Evolutionary conservation across 2,888 invertebrate genomes (phyloP), one percentile per base, ranked within the genome.

Genomic region (Sialis lutaria): DNA sequence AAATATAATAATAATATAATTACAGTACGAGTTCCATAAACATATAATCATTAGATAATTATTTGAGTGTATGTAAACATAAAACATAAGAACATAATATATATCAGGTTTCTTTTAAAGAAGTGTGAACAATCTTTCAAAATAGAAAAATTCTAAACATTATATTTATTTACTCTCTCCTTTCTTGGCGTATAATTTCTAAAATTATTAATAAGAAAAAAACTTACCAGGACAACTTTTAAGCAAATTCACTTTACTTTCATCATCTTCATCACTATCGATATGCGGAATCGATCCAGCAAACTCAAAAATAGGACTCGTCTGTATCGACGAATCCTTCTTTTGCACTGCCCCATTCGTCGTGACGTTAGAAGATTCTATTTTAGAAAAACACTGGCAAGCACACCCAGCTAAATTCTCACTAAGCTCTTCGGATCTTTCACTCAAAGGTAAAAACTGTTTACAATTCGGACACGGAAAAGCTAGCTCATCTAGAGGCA

Each of bases 261-360:
- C 72, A 54, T 73, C 74, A 59, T 80, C 80, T 55, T 79, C 79
- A 57, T 80, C 80, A 60, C 79, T 79, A 63, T 81, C 80, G 55
- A 80, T 80, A 62, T 80, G 80, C 50, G 80, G 80, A 64, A 80
- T 79, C 41, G 74, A 70, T 33, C 75, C 75, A 46, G 75, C 79
- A 55, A 77, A 67, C 60, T 78, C 79, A 61, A 78, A 79, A 63
- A 75, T 73, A 51, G 74, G 67, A 60, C 67, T 67, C 51, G 69
- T 67, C 55, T 69, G 67, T 49, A 68, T 68, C 37, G 65, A 63
- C 22, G 63, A 60, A 55, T 68, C 68, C 51, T 62, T 64, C 52
- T 59, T 64, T 45, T 62, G 57, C 32, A 65, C 62, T 12, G 22
- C 31, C 4, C 13, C 33, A 34, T 5, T 10, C 13, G n/a, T 22